Conservation (phyloP, 1,140 invertebrate genomes). For the Phymorhynchus buccinoides region DNA sequence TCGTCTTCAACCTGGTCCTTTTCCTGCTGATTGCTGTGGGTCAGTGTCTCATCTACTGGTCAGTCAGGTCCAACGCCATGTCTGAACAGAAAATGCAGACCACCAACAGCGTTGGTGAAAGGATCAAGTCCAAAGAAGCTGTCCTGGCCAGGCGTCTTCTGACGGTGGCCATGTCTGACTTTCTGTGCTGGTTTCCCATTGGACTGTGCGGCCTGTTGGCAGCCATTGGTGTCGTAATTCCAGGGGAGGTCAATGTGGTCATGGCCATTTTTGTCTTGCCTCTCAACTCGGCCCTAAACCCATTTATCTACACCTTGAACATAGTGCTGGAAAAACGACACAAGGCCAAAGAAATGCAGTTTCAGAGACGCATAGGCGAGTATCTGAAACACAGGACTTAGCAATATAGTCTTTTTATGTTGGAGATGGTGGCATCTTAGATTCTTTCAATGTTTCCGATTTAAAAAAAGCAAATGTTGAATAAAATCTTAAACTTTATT, state of each 20-base stretch:
- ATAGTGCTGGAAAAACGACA: not conserved
- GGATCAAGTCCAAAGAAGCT: conserved; percentile 31
- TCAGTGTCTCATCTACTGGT: conserved; percentile 47
- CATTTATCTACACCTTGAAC: conserved; percentile 49
- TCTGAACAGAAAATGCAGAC: conserved; percentile 2
- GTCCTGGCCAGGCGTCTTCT: conserved; percentile 44
- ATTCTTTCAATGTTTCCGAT: too few species aligned
- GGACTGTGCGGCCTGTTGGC: conserved; percentile 41
- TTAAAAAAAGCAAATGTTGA: too few species aligned
- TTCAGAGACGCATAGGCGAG: not conserved
- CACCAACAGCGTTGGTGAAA: not conserved
- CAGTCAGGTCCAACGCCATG: conserved; percentile 18
- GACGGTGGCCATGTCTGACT: conserved; percentile 30
- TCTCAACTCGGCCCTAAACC: conserved; percentile 53
- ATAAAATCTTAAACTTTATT: too few species aligned
- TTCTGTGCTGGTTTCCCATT: conserved; percentile 40
- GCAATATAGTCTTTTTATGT: too few species aligned
- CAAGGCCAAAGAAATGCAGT: not conserved
- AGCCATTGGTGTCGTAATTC: conserved; percentile 38
- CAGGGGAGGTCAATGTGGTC: conserved; percentile 51
- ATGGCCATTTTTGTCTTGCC: conserved; percentile 51
- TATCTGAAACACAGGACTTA: not conserved
- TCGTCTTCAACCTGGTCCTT: conserved; percentile 46
- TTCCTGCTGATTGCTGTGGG: conserved; percentile 49
- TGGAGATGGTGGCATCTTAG: too few species aligned